Percentiles rank a stretch among this genome's conserved stretches.
These are phyloP conservation scores for Eidolon helvum DNA, from an alignment of 2,113 vertebrate genomes.

Conservation along the genomic window DNA sequence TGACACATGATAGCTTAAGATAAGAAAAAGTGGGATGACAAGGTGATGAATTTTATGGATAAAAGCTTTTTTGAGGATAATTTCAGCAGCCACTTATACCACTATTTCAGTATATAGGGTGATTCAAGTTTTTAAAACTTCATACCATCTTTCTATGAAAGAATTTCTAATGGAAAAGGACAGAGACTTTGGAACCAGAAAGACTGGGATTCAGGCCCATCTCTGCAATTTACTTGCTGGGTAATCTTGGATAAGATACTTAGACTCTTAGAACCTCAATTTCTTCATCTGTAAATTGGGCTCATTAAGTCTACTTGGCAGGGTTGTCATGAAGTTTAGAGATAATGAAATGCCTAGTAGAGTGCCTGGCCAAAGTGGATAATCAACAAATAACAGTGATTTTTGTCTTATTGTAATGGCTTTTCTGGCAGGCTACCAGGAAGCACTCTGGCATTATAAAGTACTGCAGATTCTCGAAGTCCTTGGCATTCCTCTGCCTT, in stretches of 20 bases:
- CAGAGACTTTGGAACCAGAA: slow-evolving; percentile 9
- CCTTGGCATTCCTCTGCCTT: neutral
- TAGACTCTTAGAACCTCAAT: slow-evolving; percentile 12
- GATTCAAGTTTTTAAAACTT: neutral
- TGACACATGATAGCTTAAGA: neutral
- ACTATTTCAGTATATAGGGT: neutral
- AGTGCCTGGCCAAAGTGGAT: neutral
- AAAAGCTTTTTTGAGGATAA: neutral
- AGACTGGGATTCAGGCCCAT: neutral
- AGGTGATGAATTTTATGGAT: slow-evolving; percentile 20
- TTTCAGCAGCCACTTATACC: neutral
- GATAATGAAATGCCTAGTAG: neutral
- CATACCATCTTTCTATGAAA: neutral
- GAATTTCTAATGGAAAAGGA: neutral
- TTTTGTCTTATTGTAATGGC: neutral
- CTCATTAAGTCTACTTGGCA: neutral
- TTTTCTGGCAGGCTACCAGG: neutral
- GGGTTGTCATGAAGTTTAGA: neutral
- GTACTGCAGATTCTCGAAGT: neutral
- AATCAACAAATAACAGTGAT: neutral
- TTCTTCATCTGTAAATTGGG: slow-evolving; percentile 19
- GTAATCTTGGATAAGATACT: neutral
- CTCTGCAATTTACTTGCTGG: neutral
- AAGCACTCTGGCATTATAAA: neutral
- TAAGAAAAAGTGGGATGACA: neutral